Percentiles rank a stretch among this genome's conserved stretches.
Conservation (phyloP, 2,797 vertebrate genomes). For the Melanogrammus aeglefinus region DNA sequence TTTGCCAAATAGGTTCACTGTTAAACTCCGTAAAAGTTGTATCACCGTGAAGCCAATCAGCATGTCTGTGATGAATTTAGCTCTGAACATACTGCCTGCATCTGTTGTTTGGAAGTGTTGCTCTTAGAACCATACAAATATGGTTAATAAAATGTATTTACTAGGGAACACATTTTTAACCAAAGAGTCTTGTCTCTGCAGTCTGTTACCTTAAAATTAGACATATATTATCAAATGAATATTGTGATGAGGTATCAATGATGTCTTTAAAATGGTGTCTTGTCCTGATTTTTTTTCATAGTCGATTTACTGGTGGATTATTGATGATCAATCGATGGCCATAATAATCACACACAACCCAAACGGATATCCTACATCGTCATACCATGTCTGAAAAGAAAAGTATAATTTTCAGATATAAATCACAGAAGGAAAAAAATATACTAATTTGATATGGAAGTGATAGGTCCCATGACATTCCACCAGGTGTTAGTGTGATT, state of each 20-base stretch:
- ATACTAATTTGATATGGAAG: background rate
- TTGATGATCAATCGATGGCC: background rate
- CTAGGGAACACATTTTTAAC: background rate
- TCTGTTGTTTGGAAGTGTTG: background rate
- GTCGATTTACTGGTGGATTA: background rate
- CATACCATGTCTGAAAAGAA: background rate
- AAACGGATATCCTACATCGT: background rate
- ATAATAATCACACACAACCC: background rate
- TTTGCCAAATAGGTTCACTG: background rate
- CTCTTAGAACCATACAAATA: background rate
- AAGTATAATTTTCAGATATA: background rate
- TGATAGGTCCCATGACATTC: background rate
- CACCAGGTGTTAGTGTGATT: too few species aligned
- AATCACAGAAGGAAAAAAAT: background rate
- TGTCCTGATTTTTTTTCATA: background rate
- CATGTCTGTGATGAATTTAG: slow-evolving; percentile 4
- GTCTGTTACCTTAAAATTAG: background rate
- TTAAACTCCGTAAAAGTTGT: background rate
- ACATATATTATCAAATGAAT: background rate
- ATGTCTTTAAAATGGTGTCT: background rate
- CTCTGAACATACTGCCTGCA: background rate
- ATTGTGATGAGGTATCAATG: background rate
- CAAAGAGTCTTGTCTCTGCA: background rate
- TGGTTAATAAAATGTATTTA: background rate
- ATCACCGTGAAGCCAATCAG: background rate